Conservation (phyloP, 2,888 invertebrate species). For the Taphrorychus bicolor region DNA sequence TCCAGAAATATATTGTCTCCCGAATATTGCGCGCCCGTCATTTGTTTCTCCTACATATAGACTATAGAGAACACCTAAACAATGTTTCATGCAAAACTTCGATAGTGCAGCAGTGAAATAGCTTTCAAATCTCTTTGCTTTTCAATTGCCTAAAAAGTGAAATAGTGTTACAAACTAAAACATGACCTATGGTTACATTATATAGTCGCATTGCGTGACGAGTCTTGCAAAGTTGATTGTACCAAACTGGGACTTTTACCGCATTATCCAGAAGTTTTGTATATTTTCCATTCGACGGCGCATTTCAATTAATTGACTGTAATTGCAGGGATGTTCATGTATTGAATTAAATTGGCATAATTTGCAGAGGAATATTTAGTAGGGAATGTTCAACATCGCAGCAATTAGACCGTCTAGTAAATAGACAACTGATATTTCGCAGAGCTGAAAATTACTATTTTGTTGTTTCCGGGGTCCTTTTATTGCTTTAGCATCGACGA, state of each 20-base stretch:
- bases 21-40: background rate
- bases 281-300: conserved; percentile 5
- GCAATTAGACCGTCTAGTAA: conserved; percentile 10
- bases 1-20: background rate
- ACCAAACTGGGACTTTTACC: background rate
- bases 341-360: conserved; percentile 15
- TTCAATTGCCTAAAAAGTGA: background rate
- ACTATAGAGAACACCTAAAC: background rate
- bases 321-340: conserved; percentile 14
- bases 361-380: conserved; percentile 16
- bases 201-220: too few species aligned
- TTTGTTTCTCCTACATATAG: background rate
- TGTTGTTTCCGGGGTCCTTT: background rate
- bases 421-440: background rate
- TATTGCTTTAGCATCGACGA: background rate
- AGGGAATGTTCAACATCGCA: conserved; percentile 9
- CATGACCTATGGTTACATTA: too few species aligned
- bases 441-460: conserved; percentile 5
- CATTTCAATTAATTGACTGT: conserved; percentile 16
- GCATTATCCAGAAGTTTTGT: conserved; percentile 2
- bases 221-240: background rate
- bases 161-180: background rate
- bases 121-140: background rate
- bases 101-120: background rate
- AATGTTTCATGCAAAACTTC: background rate